Conservation (phyloP, 2,797 vertebrate genomes). For the Sebastiscus albofasciatus region DNA sequence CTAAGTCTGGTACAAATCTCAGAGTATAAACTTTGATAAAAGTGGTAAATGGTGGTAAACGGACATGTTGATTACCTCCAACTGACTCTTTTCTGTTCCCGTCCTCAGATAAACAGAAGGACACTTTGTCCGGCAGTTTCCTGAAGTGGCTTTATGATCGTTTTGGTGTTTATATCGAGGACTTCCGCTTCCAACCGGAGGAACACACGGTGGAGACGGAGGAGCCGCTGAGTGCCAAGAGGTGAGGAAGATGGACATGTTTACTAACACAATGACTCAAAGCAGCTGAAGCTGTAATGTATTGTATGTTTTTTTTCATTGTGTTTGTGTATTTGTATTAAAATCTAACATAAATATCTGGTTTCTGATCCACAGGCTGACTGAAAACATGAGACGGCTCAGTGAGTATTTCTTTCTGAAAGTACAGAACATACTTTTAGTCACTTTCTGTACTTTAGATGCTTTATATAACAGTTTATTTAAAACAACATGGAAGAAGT, state of each 20-base stretch:
- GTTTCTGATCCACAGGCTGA: constrained; percentile 84
- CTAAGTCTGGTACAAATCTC: no score
- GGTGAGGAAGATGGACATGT: constrained; percentile 68
- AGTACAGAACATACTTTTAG: background rate
- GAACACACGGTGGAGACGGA: constrained; percentile 89
- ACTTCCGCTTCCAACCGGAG: constrained; percentile 95
- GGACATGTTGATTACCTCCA: background rate
- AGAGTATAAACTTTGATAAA: background rate
- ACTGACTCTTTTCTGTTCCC: background rate
- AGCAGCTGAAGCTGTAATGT: background rate
- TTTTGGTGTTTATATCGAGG: constrained; percentile 91
- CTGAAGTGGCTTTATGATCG: constrained; percentile 90
- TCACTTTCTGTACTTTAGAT: background rate
- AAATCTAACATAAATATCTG: background rate
- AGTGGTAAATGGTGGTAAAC: background rate
- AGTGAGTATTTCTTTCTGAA: constrained; percentile 85
- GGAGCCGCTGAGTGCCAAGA: constrained; percentile 91
- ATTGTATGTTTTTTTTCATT: background rate
- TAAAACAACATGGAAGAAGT: background rate
- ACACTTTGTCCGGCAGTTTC: constrained; percentile 82
- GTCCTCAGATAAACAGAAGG: constrained; percentile 85
- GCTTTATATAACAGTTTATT: background rate
- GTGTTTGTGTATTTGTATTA: background rate
- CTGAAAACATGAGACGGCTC: constrained; percentile 96
- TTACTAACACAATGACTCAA: background rate